A percentile compares a stretch with the other conserved stretches of the same genome.
These are phyloP conservation scores for Ageneiosus marmoratus DNA, from an alignment of 2,113 vertebrate genomes.

Conservation along the genomic window DNA sequence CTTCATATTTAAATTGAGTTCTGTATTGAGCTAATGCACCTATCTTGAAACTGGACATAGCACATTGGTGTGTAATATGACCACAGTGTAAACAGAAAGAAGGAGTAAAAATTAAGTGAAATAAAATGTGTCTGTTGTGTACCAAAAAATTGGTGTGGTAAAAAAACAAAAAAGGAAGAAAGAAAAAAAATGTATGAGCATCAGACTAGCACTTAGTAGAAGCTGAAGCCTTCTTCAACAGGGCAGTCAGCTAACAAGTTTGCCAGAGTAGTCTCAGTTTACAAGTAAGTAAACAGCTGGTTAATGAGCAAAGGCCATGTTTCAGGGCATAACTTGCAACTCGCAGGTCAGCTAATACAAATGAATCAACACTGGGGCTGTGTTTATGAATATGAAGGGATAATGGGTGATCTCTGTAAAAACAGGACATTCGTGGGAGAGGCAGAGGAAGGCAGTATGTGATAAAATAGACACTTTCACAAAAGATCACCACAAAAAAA, in stretches of 20 bases:
- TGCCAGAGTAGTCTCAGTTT: neutral
- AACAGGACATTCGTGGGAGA: neutral
- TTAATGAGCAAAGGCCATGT: neutral
- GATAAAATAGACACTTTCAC: neutral
- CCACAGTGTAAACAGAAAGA: too few species aligned
- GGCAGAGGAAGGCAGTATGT: neutral
- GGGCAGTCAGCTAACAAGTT: neutral
- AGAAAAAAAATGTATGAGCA: too few species aligned
- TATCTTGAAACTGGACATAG: neutral
- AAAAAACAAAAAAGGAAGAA: too few species aligned
- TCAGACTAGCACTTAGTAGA: neutral
- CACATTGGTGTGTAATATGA: too few species aligned
- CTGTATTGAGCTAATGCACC: neutral
- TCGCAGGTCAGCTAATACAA: neutral
- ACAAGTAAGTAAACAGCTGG: neutral
- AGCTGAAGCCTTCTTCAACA: neutral
- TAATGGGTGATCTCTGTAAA: neutral
- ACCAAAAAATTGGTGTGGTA: too few species aligned
- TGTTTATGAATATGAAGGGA: neutral
- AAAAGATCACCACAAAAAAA: too few species aligned
- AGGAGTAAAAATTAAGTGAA: too few species aligned
- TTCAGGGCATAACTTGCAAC: neutral
- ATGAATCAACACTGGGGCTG: neutral
- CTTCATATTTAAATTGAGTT: neutral
- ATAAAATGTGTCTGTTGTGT: too few species aligned